Conservation (phyloP, 2,888 invertebrate genomes). For the Dynastes tityus region DNA sequence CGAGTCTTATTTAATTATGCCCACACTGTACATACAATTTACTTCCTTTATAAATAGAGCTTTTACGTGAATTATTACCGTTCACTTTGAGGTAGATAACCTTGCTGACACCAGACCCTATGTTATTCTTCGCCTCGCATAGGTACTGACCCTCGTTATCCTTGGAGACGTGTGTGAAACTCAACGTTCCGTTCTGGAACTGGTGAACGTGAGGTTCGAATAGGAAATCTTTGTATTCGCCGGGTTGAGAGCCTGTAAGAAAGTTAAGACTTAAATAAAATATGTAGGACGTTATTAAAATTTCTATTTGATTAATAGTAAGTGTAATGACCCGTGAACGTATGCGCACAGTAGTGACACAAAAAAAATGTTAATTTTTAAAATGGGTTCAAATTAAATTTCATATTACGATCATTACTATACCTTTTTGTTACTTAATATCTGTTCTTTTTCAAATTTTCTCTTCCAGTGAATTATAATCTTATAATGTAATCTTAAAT, state of each 20-base stretch:
- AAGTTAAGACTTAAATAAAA: slow-evolving; percentile 33
- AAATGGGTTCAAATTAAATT: no score
- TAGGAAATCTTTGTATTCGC: slow-evolving; percentile 88
- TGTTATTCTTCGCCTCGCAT: slow-evolving; percentile 94
- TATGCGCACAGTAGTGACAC: no score
- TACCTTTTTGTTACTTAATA: no score
- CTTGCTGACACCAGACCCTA: slow-evolving; percentile 93
- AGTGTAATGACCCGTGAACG: no score
- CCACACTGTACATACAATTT: not conserved
- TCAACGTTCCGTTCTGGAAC: slow-evolving; percentile 87
- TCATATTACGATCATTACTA: no score
- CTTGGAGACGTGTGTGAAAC: slow-evolving; percentile 87
- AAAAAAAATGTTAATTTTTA: no score
- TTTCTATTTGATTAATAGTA: no score
- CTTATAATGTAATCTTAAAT: no score
- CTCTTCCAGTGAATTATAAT: no score
- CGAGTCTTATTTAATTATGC: no score
- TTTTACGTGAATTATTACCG: slow-evolving; percentile 74
- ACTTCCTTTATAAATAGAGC: no score
- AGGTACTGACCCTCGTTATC: slow-evolving; percentile 92
- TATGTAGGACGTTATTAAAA: not conserved
- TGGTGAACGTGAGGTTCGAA: slow-evolving; percentile 85
- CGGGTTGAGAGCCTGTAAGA: slow-evolving; percentile 76
- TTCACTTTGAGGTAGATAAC: slow-evolving; percentile 92
- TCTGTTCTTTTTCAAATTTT: no score